A percentile compares a stretch with the other conserved stretches of the same genome.
Evolutionary conservation across 2,113 vertebrate genomes (phyloP).

Genomic region (Larimichthys crocea): DNA sequence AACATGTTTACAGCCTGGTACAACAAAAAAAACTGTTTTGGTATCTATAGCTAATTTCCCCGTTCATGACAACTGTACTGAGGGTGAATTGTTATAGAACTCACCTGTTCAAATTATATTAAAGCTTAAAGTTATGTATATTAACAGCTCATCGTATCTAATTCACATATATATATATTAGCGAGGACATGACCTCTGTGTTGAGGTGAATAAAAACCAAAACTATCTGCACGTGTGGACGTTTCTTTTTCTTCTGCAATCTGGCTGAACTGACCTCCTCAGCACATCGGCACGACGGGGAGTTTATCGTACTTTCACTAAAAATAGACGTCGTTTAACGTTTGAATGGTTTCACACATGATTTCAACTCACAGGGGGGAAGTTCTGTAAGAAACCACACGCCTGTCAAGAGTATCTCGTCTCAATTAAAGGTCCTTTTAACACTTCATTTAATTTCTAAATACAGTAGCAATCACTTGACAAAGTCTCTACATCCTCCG

Average conservation of each 20-base stretch:
- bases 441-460: slow-evolving; percentile 71
- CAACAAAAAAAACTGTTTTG: no score
- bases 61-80: no score
- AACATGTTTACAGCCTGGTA: no score
- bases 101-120: no score
- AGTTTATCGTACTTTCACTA: background rate
- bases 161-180: background rate
- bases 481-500: slow-evolving; percentile 56
- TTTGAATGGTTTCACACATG: slow-evolving; percentile 1
- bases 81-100: no score
- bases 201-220: background rate
- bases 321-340: background rate
- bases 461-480: slow-evolving; percentile 66
- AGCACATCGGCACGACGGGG: background rate
- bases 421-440: slow-evolving; percentile 59
- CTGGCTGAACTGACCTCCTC: background rate
- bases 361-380: slow-evolving; percentile 1
- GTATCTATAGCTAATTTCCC: no score
- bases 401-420: slow-evolving; percentile 40
- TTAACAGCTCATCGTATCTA: no score
- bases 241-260: background rate
- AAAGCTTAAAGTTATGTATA: no score
- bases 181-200: background rate
- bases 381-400: slow-evolving; percentile 42
- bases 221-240: background rate